Evolutionary conservation across 2,888 invertebrate species (phyloP).

Genomic region (Microplitis manilae): DNA sequence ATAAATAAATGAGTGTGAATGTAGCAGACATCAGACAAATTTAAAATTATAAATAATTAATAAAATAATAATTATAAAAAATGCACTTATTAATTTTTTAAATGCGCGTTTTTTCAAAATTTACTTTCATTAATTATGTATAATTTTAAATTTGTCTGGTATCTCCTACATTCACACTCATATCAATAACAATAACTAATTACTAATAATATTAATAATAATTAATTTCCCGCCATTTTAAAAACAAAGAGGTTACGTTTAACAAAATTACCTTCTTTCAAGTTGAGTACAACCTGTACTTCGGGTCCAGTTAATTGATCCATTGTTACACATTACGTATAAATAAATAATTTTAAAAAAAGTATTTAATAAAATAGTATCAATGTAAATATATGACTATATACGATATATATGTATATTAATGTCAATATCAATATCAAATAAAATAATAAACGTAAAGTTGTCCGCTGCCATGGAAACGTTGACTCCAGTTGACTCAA

Average conservation of each 20-base stretch:
- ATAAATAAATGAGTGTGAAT: not conserved
- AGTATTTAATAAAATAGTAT: constrained; percentile 43
- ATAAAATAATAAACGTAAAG: constrained; percentile 38
- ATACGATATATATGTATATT: constrained; percentile 31
- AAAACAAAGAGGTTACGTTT: constrained; percentile 44
- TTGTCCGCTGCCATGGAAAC: constrained; percentile 54
- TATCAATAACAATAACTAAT: not conserved
- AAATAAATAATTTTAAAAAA: constrained; percentile 40
- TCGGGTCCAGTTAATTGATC: constrained; percentile 78
- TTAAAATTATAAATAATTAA: too few relatives aligned
- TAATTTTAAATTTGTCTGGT: too few relatives aligned
- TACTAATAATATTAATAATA: constrained; percentile 39
- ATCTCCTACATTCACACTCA: too few relatives aligned
- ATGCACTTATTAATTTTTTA: too few relatives aligned
- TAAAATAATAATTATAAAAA: too few relatives aligned
- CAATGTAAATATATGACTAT: constrained; percentile 41
- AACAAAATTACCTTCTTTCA: constrained; percentile 76
- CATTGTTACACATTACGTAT: constrained; percentile 68
- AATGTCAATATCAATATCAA: not conserved
- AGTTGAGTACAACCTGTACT: constrained; percentile 79
- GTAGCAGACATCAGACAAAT: too few relatives aligned
- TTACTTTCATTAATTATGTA: too few relatives aligned
- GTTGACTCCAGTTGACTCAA: not conserved
- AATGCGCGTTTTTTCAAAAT: too few relatives aligned
- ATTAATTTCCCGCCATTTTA: constrained; percentile 44